Base-by-base conservation (phyloP, 1,140 invertebrate species). In the Pogonomyrmex barbatus region DNA sequence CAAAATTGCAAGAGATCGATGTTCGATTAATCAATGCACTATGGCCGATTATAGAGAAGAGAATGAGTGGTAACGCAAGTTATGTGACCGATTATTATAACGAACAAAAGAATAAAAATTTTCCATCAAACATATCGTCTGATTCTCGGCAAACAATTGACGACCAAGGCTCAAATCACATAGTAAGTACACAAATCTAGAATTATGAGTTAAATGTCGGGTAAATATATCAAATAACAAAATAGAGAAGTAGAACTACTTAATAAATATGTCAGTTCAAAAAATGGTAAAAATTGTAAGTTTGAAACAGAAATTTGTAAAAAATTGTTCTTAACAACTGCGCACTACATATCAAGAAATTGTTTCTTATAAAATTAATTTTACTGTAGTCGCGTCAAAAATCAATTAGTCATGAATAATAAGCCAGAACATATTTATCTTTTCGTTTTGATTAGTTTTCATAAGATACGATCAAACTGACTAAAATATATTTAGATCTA, bases 371-470 rank as follows among this genome's bases (percentile, higher is more conserved):
- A 5, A 45, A 83, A 73, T 71, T 84, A 14, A 12, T 77, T 65
- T 54, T n/a, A 14, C 4, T 52, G 77, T 52, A 33, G 77, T 85
- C 10, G 67, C 36, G 2, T 52, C n/a, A 9, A 77, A 78, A 85
- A 78, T 85, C 24, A 52, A 85, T 85, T 77, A 8, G 30, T 33
- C 30, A 30, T 47, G 14, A 47, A 54, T 65, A n/a, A 54, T 24
- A 5, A 30, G 14, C 9, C 33, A 4, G 30, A 78, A 39, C 24
- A 65, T 47, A 78, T 42, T 42, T 24, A 33, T 12, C 10, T 47
- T 42, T 58, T 17, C 17, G 12, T 10, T 62, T 85, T 77, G 58
- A 84, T 77, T 63, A 76, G 30, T 58, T 71, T 73, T 36, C 24
- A n/a, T 36, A 17, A 67, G 17, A 17, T 42, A 8, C 2, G 45